Evolutionary conservation across 2,797 vertebrate genomes (phyloP).

Genomic region (Crocodylus rhombifer): DNA sequence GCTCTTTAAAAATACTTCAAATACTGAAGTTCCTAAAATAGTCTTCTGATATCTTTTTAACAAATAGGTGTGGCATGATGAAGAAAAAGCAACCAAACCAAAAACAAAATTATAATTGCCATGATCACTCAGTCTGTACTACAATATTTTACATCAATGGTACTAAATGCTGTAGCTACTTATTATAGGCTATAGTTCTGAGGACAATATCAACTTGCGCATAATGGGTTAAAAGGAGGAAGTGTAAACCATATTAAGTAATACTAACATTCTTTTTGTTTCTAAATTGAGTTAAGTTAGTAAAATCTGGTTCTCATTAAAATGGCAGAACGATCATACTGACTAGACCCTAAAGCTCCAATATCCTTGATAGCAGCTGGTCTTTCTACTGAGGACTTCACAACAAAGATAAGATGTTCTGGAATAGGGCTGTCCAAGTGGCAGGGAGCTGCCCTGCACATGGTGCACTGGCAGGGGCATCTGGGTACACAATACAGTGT

Average conservation of each 20-base stretch:
- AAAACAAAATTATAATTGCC: background rate
- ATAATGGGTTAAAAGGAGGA: background rate
- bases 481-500: too few species aligned
- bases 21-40: background rate
- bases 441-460: too few species aligned
- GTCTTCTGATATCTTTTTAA: background rate
- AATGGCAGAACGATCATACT: background rate
- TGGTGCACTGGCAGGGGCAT: too few species aligned
- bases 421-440: too few species aligned
- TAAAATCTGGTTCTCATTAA: background rate
- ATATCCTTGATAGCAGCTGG: background rate
- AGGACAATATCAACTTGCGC: constrained; percentile 11
- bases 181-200: constrained; percentile 8
- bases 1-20: constrained; percentile 7
- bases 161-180: constrained; percentile 24
- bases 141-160: constrained; percentile 15
- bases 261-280: background rate
- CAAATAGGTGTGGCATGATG: background rate
- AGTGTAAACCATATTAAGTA: background rate
- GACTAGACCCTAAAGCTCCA: background rate
- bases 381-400: background rate
- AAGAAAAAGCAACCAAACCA: constrained; percentile 9
- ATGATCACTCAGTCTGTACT: background rate
- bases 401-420: background rate
- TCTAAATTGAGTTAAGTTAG: too few species aligned